Base-by-base conservation (phyloP, 2,888 invertebrate genomes). In the Zelleria hepariella region DNA sequence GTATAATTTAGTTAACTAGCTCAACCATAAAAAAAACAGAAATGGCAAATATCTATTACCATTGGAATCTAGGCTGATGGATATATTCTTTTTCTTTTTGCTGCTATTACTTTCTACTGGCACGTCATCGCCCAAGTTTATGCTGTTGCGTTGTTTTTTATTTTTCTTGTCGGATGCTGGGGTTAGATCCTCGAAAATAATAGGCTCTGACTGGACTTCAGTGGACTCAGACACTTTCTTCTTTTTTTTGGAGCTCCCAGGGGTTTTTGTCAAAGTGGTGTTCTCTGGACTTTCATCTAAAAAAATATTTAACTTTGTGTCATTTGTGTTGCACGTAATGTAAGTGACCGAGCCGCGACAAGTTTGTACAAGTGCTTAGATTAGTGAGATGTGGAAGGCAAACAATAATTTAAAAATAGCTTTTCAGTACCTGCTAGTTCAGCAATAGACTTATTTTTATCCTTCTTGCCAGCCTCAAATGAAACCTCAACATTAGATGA, bases 191-290 rank as follows among this genome's bases (percentile, higher is more conserved):
- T n/a, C n/a, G n/a, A n/a, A n/a, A n/a, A n/a, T n/a, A n/a, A n/a
- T n/a, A n/a, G n/a, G n/a, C n/a, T 42, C 32, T 15, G 15, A 15
- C 15, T 42, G 32, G 15, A 42, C 51, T 59, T 58, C n/a, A 58
- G 15, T 5, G 32, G 55, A 59, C 49, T 56, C 20, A 7, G 21
- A 24, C 6, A 47, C 6, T n/a, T 6, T n/a, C 51, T 21, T 62
- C 26, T 20, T 64, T 58, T 59, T 21, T 61, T 48, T 69, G 56
- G 1, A 61, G 60, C 61, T 60, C 58, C 49, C 66, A 62, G 52
- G 65, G 63, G 21, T 64, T 62, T 56, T 65, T 65, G 42, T 26
- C 5, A 15, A 15, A 15, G 32, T 15, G 15, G 15, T 10, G 32
- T 42, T 5, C 1, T 15, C 15, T 3, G 32, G 15, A 1, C 2